Percentiles rank a stretch among this genome's conserved stretches.
Evolutionary conservation across 2,888 invertebrate species (phyloP).

Genomic region (Patella depressa): DNA sequence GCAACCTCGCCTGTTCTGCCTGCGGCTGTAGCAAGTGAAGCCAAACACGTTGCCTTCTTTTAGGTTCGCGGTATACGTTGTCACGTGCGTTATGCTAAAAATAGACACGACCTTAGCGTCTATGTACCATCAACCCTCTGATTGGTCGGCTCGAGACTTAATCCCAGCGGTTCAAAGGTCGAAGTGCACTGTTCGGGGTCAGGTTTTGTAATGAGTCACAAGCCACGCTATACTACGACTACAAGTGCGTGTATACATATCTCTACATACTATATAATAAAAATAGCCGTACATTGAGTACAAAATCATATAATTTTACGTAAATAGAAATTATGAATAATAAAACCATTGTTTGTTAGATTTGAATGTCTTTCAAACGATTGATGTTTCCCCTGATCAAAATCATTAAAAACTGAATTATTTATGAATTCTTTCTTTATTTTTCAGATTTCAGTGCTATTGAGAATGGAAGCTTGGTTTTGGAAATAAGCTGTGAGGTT

Average conservation of each 20-base stretch:
- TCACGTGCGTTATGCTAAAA: slow-evolving; percentile 9
- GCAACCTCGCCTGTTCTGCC: not conserved
- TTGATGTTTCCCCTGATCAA: not conserved
- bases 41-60: not conserved
- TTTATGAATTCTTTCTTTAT: not conserved
- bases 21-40: not conserved
- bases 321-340: too few relatives aligned
- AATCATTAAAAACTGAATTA: not conserved
- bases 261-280: too few relatives aligned
- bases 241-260: too few relatives aligned
- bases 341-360: too few relatives aligned
- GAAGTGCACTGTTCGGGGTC: not conserved
- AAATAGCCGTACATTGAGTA: not conserved
- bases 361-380: too few relatives aligned
- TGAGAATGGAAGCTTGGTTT: not conserved
- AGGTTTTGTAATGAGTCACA: not conserved
- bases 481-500: not conserved
- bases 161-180: slow-evolving; percentile 5
- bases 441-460: slow-evolving; percentile 1
- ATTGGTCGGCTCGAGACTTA: not conserved
- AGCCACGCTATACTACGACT: not conserved
- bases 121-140: not conserved
- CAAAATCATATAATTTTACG: too few relatives aligned
- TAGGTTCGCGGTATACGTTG: not conserved
- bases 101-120: not conserved